phyloP scores from a whole-genome alignment of 92 coral and sea anemone species.

The Scolanthus callimorphus region DNA sequence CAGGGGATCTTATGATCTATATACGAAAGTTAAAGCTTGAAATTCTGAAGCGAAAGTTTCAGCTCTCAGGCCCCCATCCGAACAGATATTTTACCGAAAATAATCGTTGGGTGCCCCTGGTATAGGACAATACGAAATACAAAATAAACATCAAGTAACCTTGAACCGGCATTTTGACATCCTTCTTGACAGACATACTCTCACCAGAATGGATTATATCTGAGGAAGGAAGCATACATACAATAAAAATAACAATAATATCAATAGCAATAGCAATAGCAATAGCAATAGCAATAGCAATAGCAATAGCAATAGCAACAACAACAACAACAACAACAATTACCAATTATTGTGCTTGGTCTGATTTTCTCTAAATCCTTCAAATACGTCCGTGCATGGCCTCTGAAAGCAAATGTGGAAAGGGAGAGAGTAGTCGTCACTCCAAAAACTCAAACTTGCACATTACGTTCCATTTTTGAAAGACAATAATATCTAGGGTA shows the following conservation, averaged over 20 bases:
- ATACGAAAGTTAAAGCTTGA: too few species aligned
- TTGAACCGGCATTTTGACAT: slow-evolving; percentile 97
- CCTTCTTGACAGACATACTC: slow-evolving; percentile 85
- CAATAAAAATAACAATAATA: not conserved
- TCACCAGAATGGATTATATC: slow-evolving; percentile 97
- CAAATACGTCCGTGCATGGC: slow-evolving; percentile 87
- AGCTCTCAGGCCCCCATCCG: too few species aligned
- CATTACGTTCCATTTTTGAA: too few species aligned
- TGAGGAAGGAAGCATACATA: slow-evolving; percentile 14
- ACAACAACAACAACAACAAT: not conserved
- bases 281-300: not conserved
- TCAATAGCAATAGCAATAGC: not conserved
- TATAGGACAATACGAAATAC: too few species aligned
- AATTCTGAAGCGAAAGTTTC: too few species aligned
- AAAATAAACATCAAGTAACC: too few species aligned
- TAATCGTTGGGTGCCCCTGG: too few species aligned
- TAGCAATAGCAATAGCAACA: not conserved
- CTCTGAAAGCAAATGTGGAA: slow-evolving; percentile 48
- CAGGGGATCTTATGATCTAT: too few species aligned
- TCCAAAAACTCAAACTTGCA: too few species aligned
- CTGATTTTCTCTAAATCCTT: slow-evolving; percentile 93
- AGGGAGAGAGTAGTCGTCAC: too few species aligned
- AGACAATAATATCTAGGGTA: too few species aligned
- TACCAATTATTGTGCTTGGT: slow-evolving; percentile 91
- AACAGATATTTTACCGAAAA: too few species aligned